phyloP scores from a whole-genome alignment of 2,797 vertebrate species.

The Moxostoma hubbsi region DNA sequence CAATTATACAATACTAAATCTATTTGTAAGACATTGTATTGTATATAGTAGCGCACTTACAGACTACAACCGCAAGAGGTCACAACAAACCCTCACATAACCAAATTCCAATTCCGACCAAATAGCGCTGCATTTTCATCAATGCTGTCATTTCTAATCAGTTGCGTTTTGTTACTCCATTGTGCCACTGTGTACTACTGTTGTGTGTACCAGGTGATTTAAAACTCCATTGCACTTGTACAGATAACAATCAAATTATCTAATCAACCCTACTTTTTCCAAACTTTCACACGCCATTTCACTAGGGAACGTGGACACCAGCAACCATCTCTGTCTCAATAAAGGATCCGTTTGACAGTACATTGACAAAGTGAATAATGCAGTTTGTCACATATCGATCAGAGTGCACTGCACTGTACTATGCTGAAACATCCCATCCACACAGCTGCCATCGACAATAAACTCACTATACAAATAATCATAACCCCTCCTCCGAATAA shows the following conservation, averaged over 20 bases:
- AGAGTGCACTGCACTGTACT: not conserved
- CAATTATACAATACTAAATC: not conserved
- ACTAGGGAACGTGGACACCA: not conserved
- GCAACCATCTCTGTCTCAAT: not conserved
- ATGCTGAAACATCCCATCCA: not conserved
- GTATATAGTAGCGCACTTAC: not conserved
- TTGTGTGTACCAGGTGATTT: too few species aligned
- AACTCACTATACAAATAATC: constrained; percentile 12
- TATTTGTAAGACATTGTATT: not conserved
- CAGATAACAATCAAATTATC: not conserved
- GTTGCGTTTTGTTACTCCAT: not conserved
- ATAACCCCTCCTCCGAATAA: not conserved
- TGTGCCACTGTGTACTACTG: not conserved
- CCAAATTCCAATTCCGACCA: not conserved
- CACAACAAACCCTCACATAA: constrained; percentile 12
- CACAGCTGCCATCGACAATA: constrained; percentile 23
- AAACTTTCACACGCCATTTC: not conserved
- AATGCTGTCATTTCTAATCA: not conserved
- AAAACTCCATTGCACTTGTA: not conserved
- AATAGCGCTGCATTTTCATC: not conserved
- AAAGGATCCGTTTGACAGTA: constrained; percentile 2
- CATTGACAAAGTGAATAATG: not conserved
- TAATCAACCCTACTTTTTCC: not conserved
- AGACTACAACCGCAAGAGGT: constrained; percentile 49
- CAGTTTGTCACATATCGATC: constrained; percentile 22